phyloP scores from a whole-genome alignment of 2,113 vertebrate species.

The Murina feae region DNA sequence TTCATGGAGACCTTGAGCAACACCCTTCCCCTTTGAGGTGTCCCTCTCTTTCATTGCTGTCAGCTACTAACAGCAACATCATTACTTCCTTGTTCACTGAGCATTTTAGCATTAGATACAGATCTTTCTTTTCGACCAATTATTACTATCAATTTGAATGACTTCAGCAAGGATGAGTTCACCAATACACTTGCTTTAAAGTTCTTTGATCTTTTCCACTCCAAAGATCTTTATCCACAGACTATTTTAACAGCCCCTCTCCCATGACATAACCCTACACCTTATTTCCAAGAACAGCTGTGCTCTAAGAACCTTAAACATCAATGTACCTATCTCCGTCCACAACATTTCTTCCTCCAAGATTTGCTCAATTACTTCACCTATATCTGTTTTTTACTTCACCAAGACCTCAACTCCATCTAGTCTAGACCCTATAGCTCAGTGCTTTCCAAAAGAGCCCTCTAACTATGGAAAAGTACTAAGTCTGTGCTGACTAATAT shows the following conservation, averaged over 20 bases:
- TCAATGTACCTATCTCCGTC: background rate
- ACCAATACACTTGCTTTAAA: background rate
- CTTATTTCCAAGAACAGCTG: background rate
- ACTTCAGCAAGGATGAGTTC: background rate
- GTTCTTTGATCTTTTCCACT: background rate
- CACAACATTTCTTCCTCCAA: background rate
- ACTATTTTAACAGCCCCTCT: background rate
- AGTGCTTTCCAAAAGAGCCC: background rate
- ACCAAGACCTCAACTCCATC: background rate
- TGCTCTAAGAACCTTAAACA: background rate
- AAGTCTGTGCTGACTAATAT: background rate
- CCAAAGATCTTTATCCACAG: background rate
- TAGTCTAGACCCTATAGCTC: background rate
- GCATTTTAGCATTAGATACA: background rate
- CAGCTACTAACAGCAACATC: background rate
- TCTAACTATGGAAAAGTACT: background rate
- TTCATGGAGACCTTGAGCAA: background rate
- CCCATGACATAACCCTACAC: background rate
- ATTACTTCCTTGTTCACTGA: background rate
- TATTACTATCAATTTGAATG: background rate
- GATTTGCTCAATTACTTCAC: background rate
- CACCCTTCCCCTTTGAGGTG: background rate
- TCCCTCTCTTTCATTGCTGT: background rate
- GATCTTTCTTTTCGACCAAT: background rate
- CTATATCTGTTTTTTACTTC: background rate